Evolutionary conservation across 2,888 invertebrate species (phyloP).

Genomic region (Euzetes globulus): DNA sequence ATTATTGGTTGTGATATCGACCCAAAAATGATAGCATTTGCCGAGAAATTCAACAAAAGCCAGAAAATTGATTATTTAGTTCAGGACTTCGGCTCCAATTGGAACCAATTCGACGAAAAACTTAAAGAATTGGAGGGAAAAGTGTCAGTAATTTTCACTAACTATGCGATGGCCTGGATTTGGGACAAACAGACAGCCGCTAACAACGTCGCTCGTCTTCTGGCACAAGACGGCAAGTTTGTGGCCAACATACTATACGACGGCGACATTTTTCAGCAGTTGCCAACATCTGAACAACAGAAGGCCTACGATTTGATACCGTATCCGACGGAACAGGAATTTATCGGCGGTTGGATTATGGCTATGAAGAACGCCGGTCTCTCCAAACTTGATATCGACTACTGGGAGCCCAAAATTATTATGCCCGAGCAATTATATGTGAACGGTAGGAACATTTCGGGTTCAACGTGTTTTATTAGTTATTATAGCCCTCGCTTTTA

Average conservation of each 20-base stretch:
- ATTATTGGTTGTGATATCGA: constrained; percentile 34
- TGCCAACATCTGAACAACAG: not conserved
- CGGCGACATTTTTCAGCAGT: constrained; percentile 27
- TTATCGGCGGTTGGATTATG: constrained; percentile 8
- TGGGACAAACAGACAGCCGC: constrained; percentile 10
- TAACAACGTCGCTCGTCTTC: constrained; percentile 4
- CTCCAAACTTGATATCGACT: constrained; percentile 14
- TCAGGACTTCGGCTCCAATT: constrained; percentile 28
- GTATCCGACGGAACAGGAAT: constrained; percentile 26
- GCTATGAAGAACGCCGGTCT: not conserved
- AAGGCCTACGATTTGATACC: constrained; percentile 13
- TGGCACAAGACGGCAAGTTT: constrained; percentile 30
- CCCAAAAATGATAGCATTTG: constrained; percentile 28
- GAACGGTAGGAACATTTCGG: not conserved
- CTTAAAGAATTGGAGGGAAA: constrained; percentile 17
- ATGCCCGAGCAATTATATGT: not conserved
- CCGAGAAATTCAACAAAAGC: not conserved
- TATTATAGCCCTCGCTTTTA: too few species aligned
- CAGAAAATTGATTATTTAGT: constrained; percentile 22
- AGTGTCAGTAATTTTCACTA: constrained; percentile 27
- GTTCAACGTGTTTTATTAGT: too few species aligned
- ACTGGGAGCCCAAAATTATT: constrained; percentile 18
- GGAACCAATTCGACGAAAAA: constrained; percentile 25
- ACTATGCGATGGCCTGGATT: constrained; percentile 34
- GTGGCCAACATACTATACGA: constrained; percentile 31